phyloP scores from a whole-genome alignment of 2,113 vertebrate species.

The Siniperca knerii region DNA sequence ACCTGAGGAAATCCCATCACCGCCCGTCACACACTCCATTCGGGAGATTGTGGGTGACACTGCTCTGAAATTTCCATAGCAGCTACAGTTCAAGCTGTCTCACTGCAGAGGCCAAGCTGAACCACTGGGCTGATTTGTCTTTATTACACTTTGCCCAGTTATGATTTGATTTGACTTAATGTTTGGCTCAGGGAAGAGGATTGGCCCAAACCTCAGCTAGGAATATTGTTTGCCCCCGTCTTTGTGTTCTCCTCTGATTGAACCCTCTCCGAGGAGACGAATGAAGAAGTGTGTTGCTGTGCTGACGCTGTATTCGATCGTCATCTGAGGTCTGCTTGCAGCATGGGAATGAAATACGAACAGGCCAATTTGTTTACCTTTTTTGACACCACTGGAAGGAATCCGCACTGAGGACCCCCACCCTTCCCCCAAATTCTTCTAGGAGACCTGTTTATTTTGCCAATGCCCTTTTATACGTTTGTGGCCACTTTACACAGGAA shows the following conservation, averaged over 20 bases:
- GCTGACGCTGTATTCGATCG: conserved; percentile 43
- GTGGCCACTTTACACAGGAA: conserved; percentile 55
- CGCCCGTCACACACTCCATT: conserved; percentile 66
- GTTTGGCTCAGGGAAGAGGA: conserved; percentile 77
- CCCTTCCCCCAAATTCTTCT: conserved; percentile 28
- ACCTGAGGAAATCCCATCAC: conserved; percentile 61
- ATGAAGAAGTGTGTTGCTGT: conserved; percentile 50
- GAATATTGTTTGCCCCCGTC: conserved; percentile 68
- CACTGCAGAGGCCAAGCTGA: conserved; percentile 67
- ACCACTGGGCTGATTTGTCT: conserved; percentile 65
- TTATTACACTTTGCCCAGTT: conserved; percentile 65
- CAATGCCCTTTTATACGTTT: conserved; percentile 35
- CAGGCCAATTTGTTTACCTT: conserved; percentile 56
- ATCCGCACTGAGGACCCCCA: conserved; percentile 50
- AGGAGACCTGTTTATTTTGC: conserved; percentile 65
- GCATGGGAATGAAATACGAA: conserved; percentile 56
- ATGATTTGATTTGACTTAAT: conserved; percentile 75
- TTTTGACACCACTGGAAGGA: conserved; percentile 66
- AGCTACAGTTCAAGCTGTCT: conserved; percentile 58
- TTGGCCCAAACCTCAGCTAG: conserved; percentile 70
- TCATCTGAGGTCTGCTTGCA: conserved; percentile 54
- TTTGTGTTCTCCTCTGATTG: conserved; percentile 63
- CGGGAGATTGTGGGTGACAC: conserved; percentile 61
- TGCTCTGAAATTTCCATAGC: conserved; percentile 62
- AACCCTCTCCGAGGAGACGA: conserved; percentile 61